phyloP scores from a whole-genome alignment of 2,888 invertebrate species.

The Gasteruption jaculator region DNA sequence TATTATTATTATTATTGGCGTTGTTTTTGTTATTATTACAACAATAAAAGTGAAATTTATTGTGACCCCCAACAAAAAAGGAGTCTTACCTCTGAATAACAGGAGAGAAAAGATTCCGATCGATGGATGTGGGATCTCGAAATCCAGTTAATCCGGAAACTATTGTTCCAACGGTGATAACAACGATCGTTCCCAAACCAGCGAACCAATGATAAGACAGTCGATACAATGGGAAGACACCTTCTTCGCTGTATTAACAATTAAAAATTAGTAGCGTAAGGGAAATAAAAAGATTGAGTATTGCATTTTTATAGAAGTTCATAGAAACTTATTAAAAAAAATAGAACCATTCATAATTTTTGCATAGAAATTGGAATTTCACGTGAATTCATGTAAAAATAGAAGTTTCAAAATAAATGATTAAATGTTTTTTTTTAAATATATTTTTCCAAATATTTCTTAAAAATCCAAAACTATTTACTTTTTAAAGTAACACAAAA shows the following conservation, averaged over 20 bases:
- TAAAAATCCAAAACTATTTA: no score
- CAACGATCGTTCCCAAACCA: constrained; percentile 65
- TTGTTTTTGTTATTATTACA: no score
- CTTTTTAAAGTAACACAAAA: no score
- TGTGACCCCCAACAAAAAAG: neutral
- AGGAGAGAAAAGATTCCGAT: constrained; percentile 60
- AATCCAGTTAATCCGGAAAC: constrained; percentile 61
- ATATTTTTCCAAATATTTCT: no score
- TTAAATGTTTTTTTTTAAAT: no score
- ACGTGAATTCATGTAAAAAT: no score
- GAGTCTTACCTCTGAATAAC: constrained; percentile 56
- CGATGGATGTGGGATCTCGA: constrained; percentile 53
- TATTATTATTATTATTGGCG: no score
- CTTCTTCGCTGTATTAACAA: constrained; percentile 50
- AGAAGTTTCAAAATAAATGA: no score
- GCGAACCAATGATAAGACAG: constrained; percentile 81
- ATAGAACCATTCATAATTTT: no score
- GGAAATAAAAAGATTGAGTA: constrained; percentile 2
- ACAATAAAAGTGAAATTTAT: neutral
- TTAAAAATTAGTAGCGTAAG: neutral
- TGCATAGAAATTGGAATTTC: no score
- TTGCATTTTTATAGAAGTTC: no score
- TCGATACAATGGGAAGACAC: constrained; percentile 70
- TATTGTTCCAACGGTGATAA: constrained; percentile 64
- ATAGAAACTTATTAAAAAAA: no score